Conservation (phyloP, 2,113 vertebrate species). For the Oncorhynchus nerka region DNA sequence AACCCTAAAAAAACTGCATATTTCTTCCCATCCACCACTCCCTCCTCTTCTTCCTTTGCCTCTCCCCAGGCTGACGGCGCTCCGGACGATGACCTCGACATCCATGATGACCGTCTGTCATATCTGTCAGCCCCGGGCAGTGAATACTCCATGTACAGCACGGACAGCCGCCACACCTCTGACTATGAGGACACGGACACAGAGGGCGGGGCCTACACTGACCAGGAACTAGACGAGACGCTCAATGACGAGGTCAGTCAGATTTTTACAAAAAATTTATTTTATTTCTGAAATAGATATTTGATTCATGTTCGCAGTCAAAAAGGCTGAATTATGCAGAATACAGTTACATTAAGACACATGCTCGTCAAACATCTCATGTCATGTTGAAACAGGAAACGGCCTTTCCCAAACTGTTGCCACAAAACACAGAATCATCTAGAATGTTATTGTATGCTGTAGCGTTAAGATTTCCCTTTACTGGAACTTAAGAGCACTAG, state of each 20-base stretch:
- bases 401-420: too few species aligned
- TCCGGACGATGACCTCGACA: slow-evolving; percentile 96
- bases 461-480: too few species aligned
- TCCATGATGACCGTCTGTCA: slow-evolving; percentile 98
- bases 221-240: slow-evolving; percentile 98
- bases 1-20: neutral
- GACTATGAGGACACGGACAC: slow-evolving; percentile 99
- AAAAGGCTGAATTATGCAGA: too few species aligned
- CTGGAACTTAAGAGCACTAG: too few species aligned
- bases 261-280: too few species aligned
- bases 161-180: slow-evolving; percentile 97
- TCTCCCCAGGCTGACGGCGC: slow-evolving; percentile 88
- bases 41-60: neutral
- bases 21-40: neutral
- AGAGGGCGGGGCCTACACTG: slow-evolving; percentile 97
- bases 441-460: too few species aligned
- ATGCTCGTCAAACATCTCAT: too few species aligned
- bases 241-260: slow-evolving; percentile 90
- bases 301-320: too few species aligned
- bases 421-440: too few species aligned
- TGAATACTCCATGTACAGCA: slow-evolving; percentile 99
- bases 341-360: too few species aligned
- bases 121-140: slow-evolving; percentile 98
- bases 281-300: too few species aligned
- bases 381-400: too few species aligned